A percentile compares a stretch with the other conserved stretches of the same genome.
phyloP scores from a whole-genome alignment of 1,140 invertebrate species.

The Trigoniulus corallinus region DNA sequence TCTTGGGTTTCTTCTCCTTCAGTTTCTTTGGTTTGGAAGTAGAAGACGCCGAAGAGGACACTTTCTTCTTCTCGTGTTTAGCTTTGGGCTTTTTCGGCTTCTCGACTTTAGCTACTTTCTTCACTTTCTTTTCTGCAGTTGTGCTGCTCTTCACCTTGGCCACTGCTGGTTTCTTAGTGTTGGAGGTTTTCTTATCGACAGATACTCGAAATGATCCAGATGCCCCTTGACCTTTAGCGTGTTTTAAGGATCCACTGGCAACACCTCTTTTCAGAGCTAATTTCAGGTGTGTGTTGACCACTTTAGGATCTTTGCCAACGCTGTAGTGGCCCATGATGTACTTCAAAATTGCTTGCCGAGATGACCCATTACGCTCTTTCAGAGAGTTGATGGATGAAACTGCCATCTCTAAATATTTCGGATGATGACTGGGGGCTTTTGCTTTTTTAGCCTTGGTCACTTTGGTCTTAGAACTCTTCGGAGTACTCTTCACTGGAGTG shows the following conservation, averaged over 20 bases:
- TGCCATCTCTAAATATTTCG: slow-evolving; percentile 17
- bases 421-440: slow-evolving; percentile 13
- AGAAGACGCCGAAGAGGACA: background rate
- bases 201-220: slow-evolving; percentile 14
- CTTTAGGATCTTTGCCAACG: slow-evolving; percentile 13
- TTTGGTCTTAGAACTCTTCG: background rate
- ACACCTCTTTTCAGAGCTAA: slow-evolving; percentile 15
- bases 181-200: slow-evolving; percentile 6
- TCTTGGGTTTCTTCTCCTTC: slow-evolving; percentile 2
- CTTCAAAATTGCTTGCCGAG: slow-evolving; percentile 15
- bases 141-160: slow-evolving; percentile 5
- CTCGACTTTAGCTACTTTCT: background rate
- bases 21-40: background rate
- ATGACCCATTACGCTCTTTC: slow-evolving; percentile 16
- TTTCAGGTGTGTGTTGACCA: slow-evolving; percentile 14
- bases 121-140: slow-evolving; percentile 6
- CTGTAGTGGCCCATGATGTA: slow-evolving; percentile 15
- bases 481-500: background rate
- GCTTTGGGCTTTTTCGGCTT: background rate
- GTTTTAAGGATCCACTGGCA: slow-evolving; percentile 11
- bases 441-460: slow-evolving; percentile 4
- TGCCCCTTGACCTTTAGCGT: slow-evolving; percentile 15
- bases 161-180: background rate
- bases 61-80: background rate
- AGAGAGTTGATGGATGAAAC: slow-evolving; percentile 14